Percentiles rank a stretch among this genome's conserved stretches.
These are phyloP conservation scores for Gavia stellata DNA, from an alignment of 2,113 vertebrate species.

Conservation along the genomic window DNA sequence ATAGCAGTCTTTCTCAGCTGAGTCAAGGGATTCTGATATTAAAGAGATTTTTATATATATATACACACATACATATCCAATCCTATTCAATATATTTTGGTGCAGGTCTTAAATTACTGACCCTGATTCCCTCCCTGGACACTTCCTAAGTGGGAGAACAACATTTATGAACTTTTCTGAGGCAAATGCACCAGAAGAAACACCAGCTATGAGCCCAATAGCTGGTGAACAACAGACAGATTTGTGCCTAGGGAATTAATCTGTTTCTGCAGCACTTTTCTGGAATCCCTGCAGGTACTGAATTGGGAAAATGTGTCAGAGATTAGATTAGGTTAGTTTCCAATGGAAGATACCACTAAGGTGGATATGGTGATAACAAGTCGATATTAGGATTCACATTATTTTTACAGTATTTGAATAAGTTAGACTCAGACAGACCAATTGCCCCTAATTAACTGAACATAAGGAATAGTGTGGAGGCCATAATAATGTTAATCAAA, in stretches of 20 bases:
- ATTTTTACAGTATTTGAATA: not conserved
- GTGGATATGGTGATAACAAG: not conserved
- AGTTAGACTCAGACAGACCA: not conserved
- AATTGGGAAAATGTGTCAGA: conserved; percentile 1
- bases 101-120: not conserved
- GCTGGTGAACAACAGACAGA: not conserved
- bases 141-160: not conserved
- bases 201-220: not conserved
- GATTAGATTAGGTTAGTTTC: not conserved
- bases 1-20: not conserved
- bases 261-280: not conserved
- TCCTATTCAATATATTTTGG: not conserved
- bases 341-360: not conserved
- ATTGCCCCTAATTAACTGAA: not conserved
- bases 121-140: not conserved
- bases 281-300: not conserved
- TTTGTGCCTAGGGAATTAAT: not conserved
- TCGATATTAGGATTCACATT: not conserved
- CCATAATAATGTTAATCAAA: not conserved
- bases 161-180: not conserved
- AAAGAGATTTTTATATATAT: not conserved
- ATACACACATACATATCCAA: not conserved
- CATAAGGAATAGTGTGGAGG: not conserved
- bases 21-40: not conserved
- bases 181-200: not conserved